phyloP scores from a whole-genome alignment of 2,888 invertebrate genomes.

The Cantharis rustica region DNA sequence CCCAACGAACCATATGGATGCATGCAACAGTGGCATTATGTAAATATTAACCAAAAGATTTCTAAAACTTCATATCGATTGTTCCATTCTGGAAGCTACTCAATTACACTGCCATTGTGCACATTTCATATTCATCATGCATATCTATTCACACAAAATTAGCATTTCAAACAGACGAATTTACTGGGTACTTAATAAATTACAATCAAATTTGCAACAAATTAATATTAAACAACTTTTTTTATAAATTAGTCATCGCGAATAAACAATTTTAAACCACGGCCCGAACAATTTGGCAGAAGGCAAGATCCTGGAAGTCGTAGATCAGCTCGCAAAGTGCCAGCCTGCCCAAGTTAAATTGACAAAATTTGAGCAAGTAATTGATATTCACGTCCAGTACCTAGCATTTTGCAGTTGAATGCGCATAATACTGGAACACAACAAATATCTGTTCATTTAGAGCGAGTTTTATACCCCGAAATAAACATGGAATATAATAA shows the following conservation, averaged over 20 bases:
- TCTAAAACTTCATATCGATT: neutral
- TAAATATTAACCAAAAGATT: neutral
- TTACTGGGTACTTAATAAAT: neutral
- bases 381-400: neutral
- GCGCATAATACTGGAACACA: conserved; percentile 37
- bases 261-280: too few species aligned
- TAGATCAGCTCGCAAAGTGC: too few species aligned
- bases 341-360: neutral
- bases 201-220: neutral
- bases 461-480: conserved; percentile 42
- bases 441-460: conserved; percentile 46
- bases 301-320: too few species aligned
- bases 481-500: conserved; percentile 51
- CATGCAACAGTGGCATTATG: neutral
- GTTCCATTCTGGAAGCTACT: neutral
- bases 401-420: neutral
- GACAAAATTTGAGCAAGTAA: neutral
- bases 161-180: conserved; percentile 6
- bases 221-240: neutral
- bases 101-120: conserved; percentile 40
- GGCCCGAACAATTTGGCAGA: too few species aligned
- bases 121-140: conserved; percentile 28
- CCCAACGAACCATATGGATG: neutral
- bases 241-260: neutral
- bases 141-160: conserved; percentile 29